Percentiles rank a stretch among this genome's conserved stretches.
Conservation (phyloP, 2,888 invertebrate genomes). For the Pyrrhosoma nymphula region DNA sequence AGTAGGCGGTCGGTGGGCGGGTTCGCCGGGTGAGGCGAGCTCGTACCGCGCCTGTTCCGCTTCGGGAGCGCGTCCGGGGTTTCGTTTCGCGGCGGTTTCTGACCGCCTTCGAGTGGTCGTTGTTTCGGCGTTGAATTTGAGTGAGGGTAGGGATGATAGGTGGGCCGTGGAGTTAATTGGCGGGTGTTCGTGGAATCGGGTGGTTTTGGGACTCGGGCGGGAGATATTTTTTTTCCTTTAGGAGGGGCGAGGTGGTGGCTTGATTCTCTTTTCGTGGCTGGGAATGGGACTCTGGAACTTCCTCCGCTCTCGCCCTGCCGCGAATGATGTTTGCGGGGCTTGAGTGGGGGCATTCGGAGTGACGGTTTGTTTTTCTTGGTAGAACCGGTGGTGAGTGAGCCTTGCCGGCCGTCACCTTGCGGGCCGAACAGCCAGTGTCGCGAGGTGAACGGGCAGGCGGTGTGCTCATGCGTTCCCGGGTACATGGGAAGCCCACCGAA, state of each 20-base stretch:
- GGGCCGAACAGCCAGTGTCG: slow-evolving; percentile 79
- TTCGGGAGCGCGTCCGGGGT: background rate
- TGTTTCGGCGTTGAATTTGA: background rate
- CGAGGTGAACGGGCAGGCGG: slow-evolving; percentile 77
- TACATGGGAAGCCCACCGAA: slow-evolving; percentile 78
- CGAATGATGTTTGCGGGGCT: background rate
- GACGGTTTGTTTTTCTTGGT: slow-evolving; percentile 49
- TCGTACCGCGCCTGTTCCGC: background rate
- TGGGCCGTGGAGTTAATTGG: background rate
- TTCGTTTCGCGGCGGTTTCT: background rate
- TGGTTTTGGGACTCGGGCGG: background rate
- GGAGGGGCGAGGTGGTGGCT: background rate
- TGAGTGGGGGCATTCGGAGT: background rate
- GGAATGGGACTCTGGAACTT: slow-evolving; percentile 38
- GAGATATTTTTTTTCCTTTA: background rate
- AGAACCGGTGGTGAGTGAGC: slow-evolving; percentile 73
- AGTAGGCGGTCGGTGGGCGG: background rate
- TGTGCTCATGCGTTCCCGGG: slow-evolving; percentile 78
- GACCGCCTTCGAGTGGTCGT: background rate
- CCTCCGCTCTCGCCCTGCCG: slow-evolving; percentile 20
- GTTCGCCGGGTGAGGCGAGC: background rate
- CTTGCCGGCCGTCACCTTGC: slow-evolving; percentile 78
- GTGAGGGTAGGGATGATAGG: background rate
- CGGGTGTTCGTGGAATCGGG: background rate
- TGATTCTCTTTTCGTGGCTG: background rate